Conservation (phyloP, 2,797 vertebrate genomes). For the Enteromius trimaculatus region DNA sequence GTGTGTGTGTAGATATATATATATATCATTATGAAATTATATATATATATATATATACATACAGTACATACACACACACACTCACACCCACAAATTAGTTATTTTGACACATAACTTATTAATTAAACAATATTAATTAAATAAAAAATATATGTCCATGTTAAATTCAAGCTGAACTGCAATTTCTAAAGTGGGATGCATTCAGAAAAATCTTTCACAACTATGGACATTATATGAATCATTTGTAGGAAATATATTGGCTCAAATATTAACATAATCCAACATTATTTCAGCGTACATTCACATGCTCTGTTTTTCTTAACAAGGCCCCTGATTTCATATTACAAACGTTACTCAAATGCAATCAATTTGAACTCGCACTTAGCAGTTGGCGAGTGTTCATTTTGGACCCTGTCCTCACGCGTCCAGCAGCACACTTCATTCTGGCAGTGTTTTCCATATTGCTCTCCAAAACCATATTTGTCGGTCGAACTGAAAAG, state of each 20-base stretch:
- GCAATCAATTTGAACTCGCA: not conserved
- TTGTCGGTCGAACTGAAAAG: slow-evolving; percentile 2
- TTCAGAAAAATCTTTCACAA: not conserved
- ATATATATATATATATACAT: no score
- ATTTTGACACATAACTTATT: no score
- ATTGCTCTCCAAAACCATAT: slow-evolving; percentile 34
- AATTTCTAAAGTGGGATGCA: not conserved
- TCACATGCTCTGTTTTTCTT: not conserved
- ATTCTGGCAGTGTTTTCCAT: slow-evolving; percentile 16
- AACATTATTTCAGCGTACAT: not conserved
- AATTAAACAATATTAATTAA: no score
- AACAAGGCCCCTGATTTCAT: not conserved
- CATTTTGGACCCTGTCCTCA: slow-evolving; percentile 13
- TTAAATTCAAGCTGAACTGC: not conserved
- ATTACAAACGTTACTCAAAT: not conserved
- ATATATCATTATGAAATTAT: no score
- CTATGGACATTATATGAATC: not conserved
- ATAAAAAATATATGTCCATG: no score
- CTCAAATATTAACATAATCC: not conserved
- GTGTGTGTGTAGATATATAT: no score
- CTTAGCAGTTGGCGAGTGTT: not conserved
- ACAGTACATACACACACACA: no score
- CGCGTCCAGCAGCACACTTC: slow-evolving; percentile 17
- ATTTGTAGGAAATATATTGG: not conserved
- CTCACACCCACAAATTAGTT: no score